Conservation (phyloP, 1,140 invertebrate genomes). For the Phymorhynchus buccinoides region DNA sequence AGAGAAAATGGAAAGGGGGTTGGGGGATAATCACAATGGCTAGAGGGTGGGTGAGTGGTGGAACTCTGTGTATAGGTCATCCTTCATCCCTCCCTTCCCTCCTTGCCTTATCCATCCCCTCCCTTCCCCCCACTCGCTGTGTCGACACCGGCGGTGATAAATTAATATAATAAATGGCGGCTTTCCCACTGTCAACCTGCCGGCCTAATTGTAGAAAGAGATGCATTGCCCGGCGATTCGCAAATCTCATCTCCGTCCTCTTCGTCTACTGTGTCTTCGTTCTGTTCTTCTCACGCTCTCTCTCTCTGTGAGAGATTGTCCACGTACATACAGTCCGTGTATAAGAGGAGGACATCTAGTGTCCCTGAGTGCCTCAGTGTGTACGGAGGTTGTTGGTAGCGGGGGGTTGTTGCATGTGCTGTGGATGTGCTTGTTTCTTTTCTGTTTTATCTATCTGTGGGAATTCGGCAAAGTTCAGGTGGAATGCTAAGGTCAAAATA, state of each 20-base stretch:
- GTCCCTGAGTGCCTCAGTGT: too few relatives aligned
- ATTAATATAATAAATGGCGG: slow-evolving; percentile 27
- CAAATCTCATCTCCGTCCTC: background rate
- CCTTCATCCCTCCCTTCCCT: slow-evolving; percentile 3
- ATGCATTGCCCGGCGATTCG: slow-evolving; percentile 17
- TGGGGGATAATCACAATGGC: background rate
- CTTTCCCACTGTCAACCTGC: slow-evolving; percentile 21
- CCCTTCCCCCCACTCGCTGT: background rate
- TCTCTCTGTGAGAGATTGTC: too few relatives aligned
- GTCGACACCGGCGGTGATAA: slow-evolving; percentile 18
- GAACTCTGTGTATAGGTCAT: background rate
- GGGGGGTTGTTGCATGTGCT: too few relatives aligned
- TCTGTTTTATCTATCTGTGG: too few relatives aligned
- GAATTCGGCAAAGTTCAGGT: too few relatives aligned
- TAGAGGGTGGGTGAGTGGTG: background rate
- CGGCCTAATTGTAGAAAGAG: slow-evolving; percentile 20
- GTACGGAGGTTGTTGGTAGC: too few relatives aligned
- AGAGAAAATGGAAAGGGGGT: background rate
- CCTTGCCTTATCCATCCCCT: background rate
- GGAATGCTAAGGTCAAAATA: too few relatives aligned
- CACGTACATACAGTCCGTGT: background rate
- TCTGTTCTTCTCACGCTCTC: too few relatives aligned
- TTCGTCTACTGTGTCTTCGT: background rate
- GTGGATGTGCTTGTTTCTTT: too few relatives aligned
- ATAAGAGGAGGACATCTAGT: background rate